These are phyloP conservation scores for Characodon lateralis DNA, from an alignment of 2,797 vertebrate genomes.

Conservation along the genomic window DNA sequence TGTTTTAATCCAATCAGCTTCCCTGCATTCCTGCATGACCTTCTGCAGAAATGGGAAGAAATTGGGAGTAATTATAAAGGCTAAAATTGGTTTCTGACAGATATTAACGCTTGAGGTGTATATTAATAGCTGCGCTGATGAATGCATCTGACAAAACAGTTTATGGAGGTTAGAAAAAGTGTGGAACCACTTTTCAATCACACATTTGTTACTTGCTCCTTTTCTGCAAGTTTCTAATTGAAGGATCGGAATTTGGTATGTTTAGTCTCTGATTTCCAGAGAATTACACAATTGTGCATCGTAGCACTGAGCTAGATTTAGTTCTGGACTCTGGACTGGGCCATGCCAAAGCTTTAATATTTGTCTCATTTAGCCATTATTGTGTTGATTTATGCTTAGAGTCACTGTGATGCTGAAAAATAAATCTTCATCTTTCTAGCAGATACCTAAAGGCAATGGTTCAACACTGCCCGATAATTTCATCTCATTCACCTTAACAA, in stretches of 20 bases:
- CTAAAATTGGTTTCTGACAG: constrained; percentile 30
- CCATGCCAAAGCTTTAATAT: no score
- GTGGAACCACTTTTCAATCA: constrained; percentile 3
- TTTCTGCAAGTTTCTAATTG: background rate
- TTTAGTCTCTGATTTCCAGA: background rate
- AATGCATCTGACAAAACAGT: constrained; percentile 8
- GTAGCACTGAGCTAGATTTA: background rate
- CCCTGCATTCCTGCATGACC: constrained; percentile 18
- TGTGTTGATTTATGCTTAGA: no score
- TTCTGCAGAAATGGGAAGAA: constrained; percentile 26
- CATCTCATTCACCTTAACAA: no score
- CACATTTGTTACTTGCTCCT: background rate
- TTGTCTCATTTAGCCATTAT: no score
- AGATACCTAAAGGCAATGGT: no score
- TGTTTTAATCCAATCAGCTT: constrained; percentile 22
- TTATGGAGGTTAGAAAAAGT: constrained; percentile 5
- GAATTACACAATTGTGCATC: background rate
- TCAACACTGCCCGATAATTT: no score
- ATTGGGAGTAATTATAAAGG: constrained; percentile 31
- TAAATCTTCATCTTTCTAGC: no score
- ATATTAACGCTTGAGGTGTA: constrained; percentile 28
- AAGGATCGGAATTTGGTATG: background rate
- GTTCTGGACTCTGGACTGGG: no score
- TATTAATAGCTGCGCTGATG: constrained; percentile 18
- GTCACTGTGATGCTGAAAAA: no score